These are phyloP conservation scores for Vulpes ferrilata DNA, from an alignment of 2,113 vertebrate species.

Conservation along the genomic window DNA sequence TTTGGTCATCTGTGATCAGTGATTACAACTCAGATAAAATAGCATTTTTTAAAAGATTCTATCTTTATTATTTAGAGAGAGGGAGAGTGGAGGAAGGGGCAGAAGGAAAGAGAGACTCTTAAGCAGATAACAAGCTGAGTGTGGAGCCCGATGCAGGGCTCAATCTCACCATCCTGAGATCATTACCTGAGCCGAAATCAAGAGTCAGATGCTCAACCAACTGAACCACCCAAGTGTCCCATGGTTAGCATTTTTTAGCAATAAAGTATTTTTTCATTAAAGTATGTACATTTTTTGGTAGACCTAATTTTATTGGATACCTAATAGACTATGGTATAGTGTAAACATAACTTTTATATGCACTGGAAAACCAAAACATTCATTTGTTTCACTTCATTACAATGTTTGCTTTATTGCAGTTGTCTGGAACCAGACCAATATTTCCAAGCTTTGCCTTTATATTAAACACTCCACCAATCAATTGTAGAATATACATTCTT, in stretches of 20 bases:
- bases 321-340: background rate
- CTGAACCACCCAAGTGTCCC: background rate
- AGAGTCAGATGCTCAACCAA: background rate
- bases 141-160: background rate
- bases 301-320: background rate
- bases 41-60: background rate
- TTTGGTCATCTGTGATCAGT: background rate
- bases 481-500: background rate
- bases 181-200: background rate
- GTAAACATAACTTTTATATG: background rate
- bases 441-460: background rate
- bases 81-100: background rate
- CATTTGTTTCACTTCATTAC: background rate
- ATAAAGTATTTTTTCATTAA: background rate
- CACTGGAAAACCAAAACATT: background rate
- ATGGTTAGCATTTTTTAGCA: background rate
- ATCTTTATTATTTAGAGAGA: background rate
- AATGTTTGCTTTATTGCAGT: background rate
- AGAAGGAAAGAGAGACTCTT: background rate
- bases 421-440: background rate
- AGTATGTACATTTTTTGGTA: background rate
- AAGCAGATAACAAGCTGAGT: background rate
- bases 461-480: background rate
- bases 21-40: background rate
- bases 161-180: background rate